Base-by-base conservation (phyloP, 92 coral and sea anemone species). In the Pocillopora meandrina region DNA sequence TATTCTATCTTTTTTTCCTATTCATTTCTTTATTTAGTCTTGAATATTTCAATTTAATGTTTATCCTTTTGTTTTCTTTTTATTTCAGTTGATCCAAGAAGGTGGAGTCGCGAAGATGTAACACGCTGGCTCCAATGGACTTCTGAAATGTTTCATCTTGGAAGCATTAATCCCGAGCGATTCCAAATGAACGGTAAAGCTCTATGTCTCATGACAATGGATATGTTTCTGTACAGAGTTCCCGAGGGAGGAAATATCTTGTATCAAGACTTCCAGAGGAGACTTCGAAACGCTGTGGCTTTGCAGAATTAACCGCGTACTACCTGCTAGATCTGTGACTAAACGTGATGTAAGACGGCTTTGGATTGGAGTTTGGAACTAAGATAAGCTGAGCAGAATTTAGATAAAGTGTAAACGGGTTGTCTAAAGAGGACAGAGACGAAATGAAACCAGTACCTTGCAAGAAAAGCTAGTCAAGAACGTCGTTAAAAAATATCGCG, bases 111-210 rank as follows among this genome's bases (percentile, higher is more conserved):
- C 71, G 97, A 97, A 57, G 99, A 97, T 79, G 99, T 97, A 1
- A 84, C 84, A 36, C 90, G 89, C 33, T 97, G 99, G 99, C 80
- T 97, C 9, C 88, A 93, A 34, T 94, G 97, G 99, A 93, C 86
- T 77, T 82, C 95, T 2, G 95, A 92, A 21, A 91, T 88, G 26
- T 97, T 95, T 92, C 88, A 90, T 74, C 85, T 97, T 31, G 83
- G 90, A 13, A 85, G 90, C 72, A 83, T 97, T 68, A 92, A 93
- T 62, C 95, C 93, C 1, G 95, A 95, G 74, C 90, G 95, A 68
- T 97, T 97, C 77, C 98, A 97, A 78, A 97, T 97, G 99, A 97
- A 97, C 85, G 99, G 99, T 87, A 97, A 97, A 82, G 99, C 98
- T 14, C 78, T 97, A 61, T 97, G 99, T 76, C 94, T 97, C 12